Percentiles rank a stretch among this genome's conserved stretches.
These are phyloP conservation scores for Frankliniella fusca DNA, from an alignment of 2,888 invertebrate genomes.

Conservation along the genomic window DNA sequence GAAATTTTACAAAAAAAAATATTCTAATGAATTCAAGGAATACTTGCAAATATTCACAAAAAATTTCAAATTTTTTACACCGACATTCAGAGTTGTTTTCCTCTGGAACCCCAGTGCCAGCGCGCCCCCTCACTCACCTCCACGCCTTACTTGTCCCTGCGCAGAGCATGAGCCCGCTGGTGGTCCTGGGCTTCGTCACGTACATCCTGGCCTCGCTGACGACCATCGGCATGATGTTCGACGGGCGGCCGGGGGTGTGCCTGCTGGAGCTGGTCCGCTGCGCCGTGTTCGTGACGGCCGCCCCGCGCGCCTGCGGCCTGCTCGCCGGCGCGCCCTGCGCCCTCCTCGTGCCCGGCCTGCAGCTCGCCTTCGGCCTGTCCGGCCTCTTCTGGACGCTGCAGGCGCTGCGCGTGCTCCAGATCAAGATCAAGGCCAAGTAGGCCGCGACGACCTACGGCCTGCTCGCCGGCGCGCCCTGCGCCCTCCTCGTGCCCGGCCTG, in stretches of 20 bases:
- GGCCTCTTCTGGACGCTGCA: constrained; percentile 63
- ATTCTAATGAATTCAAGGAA: too few relatives aligned
- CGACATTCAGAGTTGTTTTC: too few relatives aligned
- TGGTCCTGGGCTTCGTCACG: constrained; percentile 55
- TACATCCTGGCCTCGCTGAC: constrained; percentile 66
- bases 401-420: constrained; percentile 55
- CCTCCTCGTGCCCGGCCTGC: constrained; percentile 49
- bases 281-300: constrained; percentile 53
- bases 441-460: constrained; percentile 30
- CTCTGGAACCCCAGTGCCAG: too few relatives aligned
- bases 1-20: too few relatives aligned
- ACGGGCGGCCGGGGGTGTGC: constrained; percentile 59
- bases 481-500: constrained; percentile 48
- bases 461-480: constrained; percentile 44
- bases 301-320: constrained; percentile 41
- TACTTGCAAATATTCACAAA: too few relatives aligned
- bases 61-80: too few relatives aligned
- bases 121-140: constrained; percentile 42
- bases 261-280: constrained; percentile 63
- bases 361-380: constrained; percentile 57
- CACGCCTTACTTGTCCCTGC: constrained; percentile 37
- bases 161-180: constrained; percentile 60
- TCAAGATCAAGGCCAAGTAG: constrained; percentile 47
- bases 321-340: constrained; percentile 44
- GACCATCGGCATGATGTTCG: constrained; percentile 67